Evolutionary conservation across 2,113 vertebrate genomes (phyloP).

Genomic region (Oostethus manadensis): DNA sequence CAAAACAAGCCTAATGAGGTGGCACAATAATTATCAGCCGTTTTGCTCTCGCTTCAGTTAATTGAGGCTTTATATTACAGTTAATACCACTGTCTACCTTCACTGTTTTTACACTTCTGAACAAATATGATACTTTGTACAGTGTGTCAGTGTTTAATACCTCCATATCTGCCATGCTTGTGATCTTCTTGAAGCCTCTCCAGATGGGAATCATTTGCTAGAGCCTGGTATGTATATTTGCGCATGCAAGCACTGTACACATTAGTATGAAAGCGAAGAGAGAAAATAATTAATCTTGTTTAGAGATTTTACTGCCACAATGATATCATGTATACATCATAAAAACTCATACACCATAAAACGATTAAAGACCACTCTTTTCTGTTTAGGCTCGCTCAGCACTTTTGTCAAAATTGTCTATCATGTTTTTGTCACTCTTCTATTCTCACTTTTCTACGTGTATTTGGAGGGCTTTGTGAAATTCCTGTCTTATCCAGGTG

Average conservation of each 20-base stretch:
- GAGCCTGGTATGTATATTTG: conserved; percentile 27
- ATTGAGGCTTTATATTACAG: conserved; percentile 59
- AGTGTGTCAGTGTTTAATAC: conserved; percentile 57
- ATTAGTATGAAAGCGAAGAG: conserved; percentile 21
- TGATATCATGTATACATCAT: neutral
- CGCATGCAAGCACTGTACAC: conserved; percentile 16
- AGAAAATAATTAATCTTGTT: conserved; percentile 2
- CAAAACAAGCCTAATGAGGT: conserved; percentile 67
- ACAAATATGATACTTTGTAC: conserved; percentile 52
- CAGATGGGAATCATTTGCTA: conserved; percentile 56
- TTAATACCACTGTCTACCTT: conserved; percentile 43
- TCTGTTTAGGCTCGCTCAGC: conserved; percentile 15
- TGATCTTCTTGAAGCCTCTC: conserved; percentile 39
- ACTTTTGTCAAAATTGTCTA: conserved; percentile 28
- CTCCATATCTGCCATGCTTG: conserved; percentile 61
- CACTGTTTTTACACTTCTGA: conserved; percentile 44
- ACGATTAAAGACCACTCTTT: neutral
- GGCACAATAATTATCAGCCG: conserved; percentile 66
- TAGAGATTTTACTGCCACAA: neutral
- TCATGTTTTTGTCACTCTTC: conserved; percentile 24
- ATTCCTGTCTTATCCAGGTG: conserved; percentile 66
- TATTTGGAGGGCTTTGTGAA: conserved; percentile 54
- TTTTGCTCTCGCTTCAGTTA: conserved; percentile 59
- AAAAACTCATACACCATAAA: neutral
- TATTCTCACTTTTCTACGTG: conserved; percentile 36